These are phyloP conservation scores for Dorcus hopei DNA, from an alignment of 2,888 invertebrate species.

Conservation along the genomic window DNA sequence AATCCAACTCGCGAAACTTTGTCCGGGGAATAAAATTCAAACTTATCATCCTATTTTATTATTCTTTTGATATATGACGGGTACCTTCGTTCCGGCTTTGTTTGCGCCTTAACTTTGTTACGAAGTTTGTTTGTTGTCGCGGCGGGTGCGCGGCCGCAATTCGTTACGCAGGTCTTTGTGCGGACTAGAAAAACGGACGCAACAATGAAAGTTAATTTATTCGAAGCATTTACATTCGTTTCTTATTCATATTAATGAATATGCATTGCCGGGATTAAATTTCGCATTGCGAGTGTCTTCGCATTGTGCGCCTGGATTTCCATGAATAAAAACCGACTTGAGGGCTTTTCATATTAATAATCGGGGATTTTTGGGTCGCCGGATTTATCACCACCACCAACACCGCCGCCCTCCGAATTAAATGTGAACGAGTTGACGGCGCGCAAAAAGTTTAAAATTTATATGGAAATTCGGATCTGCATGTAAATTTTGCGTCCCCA, in stretches of 20 bases:
- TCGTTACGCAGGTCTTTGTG: not conserved
- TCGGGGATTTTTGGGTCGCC: not conserved
- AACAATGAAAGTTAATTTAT: conserved; percentile 23
- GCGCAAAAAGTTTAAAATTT: not conserved
- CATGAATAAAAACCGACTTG: not conserved
- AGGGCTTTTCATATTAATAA: not conserved
- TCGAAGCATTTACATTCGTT: conserved; percentile 25
- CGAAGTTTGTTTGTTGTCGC: no score
- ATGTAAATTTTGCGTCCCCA: no score
- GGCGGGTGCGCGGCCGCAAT: not conserved
- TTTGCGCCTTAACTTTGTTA: no score
- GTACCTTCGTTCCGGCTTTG: no score
- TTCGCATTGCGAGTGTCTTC: conserved; percentile 3
- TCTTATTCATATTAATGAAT: conserved; percentile 24
- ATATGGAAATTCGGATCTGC: not conserved
- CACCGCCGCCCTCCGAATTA: no score
- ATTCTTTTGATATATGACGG: no score
- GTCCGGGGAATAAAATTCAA: no score
- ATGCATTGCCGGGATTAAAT: conserved; percentile 21
- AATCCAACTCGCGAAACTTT: no score
- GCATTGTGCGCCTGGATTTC: not conserved
- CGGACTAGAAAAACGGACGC: not conserved
- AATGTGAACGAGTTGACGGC: not conserved
- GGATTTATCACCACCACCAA: not conserved
- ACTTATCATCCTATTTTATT: no score